A percentile compares a stretch with the other conserved stretches of the same genome.
These are phyloP conservation scores for Poliocrania exsul DNA, from an alignment of 2,797 vertebrate genomes.

Conservation along the genomic window DNA sequence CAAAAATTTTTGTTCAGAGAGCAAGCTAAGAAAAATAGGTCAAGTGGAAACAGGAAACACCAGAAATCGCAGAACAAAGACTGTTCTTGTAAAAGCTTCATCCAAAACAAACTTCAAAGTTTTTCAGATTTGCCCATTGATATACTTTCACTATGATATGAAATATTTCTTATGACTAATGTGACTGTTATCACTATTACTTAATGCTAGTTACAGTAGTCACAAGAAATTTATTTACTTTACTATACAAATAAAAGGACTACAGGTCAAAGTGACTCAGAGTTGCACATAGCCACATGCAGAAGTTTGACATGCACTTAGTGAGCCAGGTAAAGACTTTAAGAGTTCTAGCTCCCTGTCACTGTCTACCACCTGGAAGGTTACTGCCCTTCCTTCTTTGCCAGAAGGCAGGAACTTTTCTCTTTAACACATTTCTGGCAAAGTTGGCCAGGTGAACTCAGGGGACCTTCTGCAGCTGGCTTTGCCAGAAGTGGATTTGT, in stretches of 20 bases:
- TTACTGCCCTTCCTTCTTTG: neutral
- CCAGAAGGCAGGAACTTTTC: neutral
- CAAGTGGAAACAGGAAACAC: slow-evolving; percentile 10
- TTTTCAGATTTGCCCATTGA: neutral
- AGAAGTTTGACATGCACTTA: neutral
- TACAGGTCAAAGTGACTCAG: neutral
- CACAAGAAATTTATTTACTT: neutral
- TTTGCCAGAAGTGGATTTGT: neutral
- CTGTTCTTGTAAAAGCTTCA: neutral
- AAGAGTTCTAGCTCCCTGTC: neutral
- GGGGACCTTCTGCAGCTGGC: neutral
- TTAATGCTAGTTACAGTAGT: neutral
- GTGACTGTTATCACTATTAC: neutral
- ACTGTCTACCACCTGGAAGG: neutral
- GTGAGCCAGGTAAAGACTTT: neutral
- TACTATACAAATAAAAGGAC: neutral
- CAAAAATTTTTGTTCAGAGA: neutral
- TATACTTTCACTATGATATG: neutral
- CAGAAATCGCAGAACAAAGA: slow-evolving; percentile 1
- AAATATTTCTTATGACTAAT: neutral
- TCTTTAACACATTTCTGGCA: neutral
- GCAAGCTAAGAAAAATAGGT: slow-evolving; percentile 5
- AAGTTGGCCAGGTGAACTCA: neutral
- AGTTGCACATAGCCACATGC: neutral
- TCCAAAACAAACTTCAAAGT: neutral